Evolutionary conservation across 1,140 invertebrate species (phyloP).

Genomic region (Chironomus striatipennis): DNA sequence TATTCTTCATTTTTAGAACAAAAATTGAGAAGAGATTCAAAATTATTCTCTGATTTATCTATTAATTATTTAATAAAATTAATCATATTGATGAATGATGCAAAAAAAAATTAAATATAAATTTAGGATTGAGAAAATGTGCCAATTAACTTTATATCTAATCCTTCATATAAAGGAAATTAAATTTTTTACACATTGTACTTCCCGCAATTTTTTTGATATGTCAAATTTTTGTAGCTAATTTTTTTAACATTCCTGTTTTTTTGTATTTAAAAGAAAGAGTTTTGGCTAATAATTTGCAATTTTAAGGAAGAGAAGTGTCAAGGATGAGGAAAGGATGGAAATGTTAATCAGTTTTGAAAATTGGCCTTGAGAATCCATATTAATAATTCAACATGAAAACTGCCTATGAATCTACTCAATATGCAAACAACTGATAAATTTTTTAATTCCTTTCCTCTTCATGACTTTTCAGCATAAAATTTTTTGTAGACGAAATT

Average conservation of each 20-base stretch:
- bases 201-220: slow-evolving; percentile 1
- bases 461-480: too few species aligned
- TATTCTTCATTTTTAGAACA: slow-evolving; percentile 11
- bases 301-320: not conserved
- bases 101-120: not conserved
- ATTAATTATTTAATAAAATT: not conserved
- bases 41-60: not conserved
- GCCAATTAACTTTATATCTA: slow-evolving; percentile 14
- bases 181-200: not conserved
- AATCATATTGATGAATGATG: not conserved
- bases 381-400: too few species aligned
- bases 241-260: not conserved
- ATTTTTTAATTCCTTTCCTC: too few species aligned
- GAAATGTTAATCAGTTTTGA: too few species aligned
- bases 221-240: not conserved
- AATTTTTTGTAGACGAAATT: not conserved
- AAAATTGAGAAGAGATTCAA: not conserved
- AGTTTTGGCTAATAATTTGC: not conserved
- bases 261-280: not conserved
- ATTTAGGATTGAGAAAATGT: slow-evolving; percentile 2
- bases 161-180: not conserved
- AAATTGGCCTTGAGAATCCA: too few species aligned
- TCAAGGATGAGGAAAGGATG: not conserved
- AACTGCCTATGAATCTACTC: too few species aligned
- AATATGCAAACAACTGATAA: too few species aligned